These are phyloP conservation scores for Sesamia inferens DNA, from an alignment of 2,888 invertebrate species.

Conservation along the genomic window DNA sequence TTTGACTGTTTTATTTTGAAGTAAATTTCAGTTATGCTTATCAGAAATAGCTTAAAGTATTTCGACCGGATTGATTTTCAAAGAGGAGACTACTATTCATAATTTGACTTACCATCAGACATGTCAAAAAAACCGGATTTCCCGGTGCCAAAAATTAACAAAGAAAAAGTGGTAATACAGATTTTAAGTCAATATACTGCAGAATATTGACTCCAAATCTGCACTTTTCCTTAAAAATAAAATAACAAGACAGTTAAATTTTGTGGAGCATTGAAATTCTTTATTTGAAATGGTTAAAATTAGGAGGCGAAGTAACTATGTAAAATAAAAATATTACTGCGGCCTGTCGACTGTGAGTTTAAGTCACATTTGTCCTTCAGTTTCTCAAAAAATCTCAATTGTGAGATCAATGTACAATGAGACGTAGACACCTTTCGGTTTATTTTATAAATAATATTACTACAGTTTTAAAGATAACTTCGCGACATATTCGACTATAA, in stretches of 20 bases:
- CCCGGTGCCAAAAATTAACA: neutral
- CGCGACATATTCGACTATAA: too few species aligned
- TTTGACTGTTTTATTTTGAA: conserved; percentile 22
- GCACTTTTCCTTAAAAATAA: too few species aligned
- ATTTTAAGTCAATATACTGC: neutral
- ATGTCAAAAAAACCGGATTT: neutral
- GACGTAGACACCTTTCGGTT: neutral
- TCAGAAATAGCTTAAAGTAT: neutral
- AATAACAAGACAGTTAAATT: too few species aligned
- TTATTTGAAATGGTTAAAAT: neutral
- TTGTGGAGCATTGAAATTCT: neutral
- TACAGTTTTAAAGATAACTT: too few species aligned
- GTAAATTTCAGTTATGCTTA: neutral
- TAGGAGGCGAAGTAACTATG: neutral
- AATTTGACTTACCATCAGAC: neutral
- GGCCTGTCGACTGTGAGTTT: neutral
- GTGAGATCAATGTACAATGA: too few species aligned
- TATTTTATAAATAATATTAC: neutral
- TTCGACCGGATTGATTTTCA: neutral
- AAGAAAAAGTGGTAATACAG: neutral
- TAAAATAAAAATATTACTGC: too few species aligned
- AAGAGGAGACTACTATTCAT: neutral
- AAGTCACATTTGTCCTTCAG: neutral
- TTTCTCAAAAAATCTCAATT: too few species aligned
- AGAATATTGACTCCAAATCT: too few species aligned